These are phyloP conservation scores for Lynx canadensis DNA, from an alignment of 2,113 vertebrate genomes.

Conservation along the genomic window DNA sequence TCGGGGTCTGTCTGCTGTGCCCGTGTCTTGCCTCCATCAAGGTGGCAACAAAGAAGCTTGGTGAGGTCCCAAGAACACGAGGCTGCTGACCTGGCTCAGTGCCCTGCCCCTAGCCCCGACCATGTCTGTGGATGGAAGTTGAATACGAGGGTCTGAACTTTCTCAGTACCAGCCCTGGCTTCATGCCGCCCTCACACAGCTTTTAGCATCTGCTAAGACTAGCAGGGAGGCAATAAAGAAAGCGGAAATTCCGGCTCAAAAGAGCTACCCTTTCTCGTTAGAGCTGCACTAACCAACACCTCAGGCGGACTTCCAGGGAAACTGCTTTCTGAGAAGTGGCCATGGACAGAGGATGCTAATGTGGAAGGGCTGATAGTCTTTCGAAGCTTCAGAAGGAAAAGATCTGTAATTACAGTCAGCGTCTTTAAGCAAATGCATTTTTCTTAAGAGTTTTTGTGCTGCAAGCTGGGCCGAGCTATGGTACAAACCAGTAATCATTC, in stretches of 20 bases:
- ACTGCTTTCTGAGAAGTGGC: constrained; percentile 19
- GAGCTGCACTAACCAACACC: not conserved
- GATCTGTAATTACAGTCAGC: constrained; percentile 83
- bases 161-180: not conserved
- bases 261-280: not conserved
- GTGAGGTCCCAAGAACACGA: not conserved
- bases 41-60: not conserved
- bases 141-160: too few species aligned
- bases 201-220: not conserved
- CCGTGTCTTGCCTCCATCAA: not conserved
- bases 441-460: constrained; percentile 82
- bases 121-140: not conserved
- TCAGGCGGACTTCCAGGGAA: not conserved
- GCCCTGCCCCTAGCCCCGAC: not conserved
- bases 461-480: constrained; percentile 82
- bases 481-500: constrained; percentile 90
- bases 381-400: constrained; percentile 80
- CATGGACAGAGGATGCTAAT: constrained; percentile 30
- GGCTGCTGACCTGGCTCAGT: not conserved
- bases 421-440: constrained; percentile 78
- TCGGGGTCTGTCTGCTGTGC: not conserved
- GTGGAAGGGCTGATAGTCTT: constrained; percentile 21
- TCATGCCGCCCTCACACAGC: not conserved
- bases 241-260: not conserved
- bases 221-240: not conserved